Evolutionary conservation across 2,797 vertebrate species (phyloP).

Genomic region (Diceros bicornis): DNA sequence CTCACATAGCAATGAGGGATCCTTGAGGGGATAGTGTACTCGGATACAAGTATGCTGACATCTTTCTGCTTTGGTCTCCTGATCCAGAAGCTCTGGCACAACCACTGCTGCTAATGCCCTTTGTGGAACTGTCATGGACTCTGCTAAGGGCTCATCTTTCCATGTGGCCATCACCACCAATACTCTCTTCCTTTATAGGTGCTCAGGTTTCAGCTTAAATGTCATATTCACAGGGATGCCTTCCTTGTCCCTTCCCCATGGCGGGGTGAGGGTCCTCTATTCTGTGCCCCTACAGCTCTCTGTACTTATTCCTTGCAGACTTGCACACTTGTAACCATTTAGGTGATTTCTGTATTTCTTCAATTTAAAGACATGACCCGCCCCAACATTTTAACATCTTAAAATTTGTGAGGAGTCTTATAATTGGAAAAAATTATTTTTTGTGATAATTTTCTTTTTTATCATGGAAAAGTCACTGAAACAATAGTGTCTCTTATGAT

Average conservation of each 20-base stretch:
- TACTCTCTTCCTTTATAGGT: background rate
- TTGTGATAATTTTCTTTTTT: background rate
- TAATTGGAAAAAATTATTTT: background rate
- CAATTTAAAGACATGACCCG: background rate
- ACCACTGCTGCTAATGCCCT: background rate
- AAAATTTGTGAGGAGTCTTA: background rate
- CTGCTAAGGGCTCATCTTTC: background rate
- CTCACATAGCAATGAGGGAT: background rate
- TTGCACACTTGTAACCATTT: background rate
- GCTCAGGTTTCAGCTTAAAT: background rate
- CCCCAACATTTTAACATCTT: background rate
- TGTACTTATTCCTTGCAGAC: background rate
- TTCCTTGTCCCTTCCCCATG: background rate
- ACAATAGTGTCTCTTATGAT: background rate
- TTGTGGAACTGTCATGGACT: background rate
- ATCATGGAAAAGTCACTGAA: background rate
- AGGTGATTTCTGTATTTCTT: slow-evolving; percentile 37
- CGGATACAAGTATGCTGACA: background rate
- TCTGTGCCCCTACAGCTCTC: background rate
- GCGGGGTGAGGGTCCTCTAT: background rate
- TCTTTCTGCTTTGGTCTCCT: background rate
- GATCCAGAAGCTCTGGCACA: background rate
- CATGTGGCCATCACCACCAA: background rate
- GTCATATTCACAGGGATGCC: background rate
- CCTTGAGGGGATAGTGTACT: background rate